Percentiles rank a stretch among this genome's conserved stretches.
These are phyloP conservation scores for Siphamia tubifer DNA, from an alignment of 2,113 vertebrate genomes.

Conservation along the genomic window DNA sequence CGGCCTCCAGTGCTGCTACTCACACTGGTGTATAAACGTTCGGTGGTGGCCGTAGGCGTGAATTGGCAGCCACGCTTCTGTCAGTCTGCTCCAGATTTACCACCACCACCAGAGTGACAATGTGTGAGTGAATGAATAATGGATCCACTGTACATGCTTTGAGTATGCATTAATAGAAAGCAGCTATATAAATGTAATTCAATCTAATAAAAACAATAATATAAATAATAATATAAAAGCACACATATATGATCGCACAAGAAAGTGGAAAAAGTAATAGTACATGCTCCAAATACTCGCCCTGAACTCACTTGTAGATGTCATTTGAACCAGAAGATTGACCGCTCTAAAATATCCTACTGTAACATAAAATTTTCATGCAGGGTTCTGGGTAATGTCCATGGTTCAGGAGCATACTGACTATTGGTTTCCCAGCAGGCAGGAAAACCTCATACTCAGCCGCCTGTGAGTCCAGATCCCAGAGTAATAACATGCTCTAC, in stretches of 20 bases:
- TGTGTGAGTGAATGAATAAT: too few species aligned
- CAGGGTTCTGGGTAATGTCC: slow-evolving; percentile 38
- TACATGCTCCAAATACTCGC: slow-evolving; percentile 7
- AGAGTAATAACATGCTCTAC: slow-evolving; percentile 61
- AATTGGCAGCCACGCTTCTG: too few species aligned
- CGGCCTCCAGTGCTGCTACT: too few species aligned
- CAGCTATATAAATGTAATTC: too few species aligned
- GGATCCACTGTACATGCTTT: too few species aligned
- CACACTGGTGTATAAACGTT: too few species aligned
- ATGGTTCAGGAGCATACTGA: slow-evolving; percentile 15
- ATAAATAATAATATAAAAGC: too few species aligned
- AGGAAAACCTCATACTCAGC: slow-evolving; percentile 45
- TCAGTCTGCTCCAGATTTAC: too few species aligned
- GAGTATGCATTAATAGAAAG: too few species aligned
- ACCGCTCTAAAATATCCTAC: slow-evolving; percentile 6
- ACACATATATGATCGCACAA: not conserved
- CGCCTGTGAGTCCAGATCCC: slow-evolving; percentile 19
- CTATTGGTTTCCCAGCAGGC: slow-evolving; percentile 47
- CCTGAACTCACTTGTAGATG: slow-evolving; percentile 23
- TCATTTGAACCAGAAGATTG: slow-evolving; percentile 26
- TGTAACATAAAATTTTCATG: slow-evolving; percentile 26
- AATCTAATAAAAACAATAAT: too few species aligned
- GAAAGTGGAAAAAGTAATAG: not conserved
- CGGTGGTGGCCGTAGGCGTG: too few species aligned
- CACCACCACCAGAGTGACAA: too few species aligned